Evolutionary conservation across 2,888 invertebrate genomes (phyloP), one percentile per base, ranked within the genome.

Genomic region (Serrognathus titanus): DNA sequence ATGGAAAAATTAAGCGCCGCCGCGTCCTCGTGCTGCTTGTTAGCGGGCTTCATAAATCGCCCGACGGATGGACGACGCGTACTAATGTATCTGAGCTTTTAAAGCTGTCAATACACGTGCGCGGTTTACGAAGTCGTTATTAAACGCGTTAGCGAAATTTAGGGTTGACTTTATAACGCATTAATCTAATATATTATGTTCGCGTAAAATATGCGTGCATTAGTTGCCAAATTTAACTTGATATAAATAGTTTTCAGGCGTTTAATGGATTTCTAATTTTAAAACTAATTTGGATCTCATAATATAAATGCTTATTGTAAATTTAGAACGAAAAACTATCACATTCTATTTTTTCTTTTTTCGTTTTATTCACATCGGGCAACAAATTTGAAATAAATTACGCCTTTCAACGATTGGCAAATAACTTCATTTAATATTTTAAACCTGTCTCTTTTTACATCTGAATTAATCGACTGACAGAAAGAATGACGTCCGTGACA

Each of bases 11-110:
- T 59, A 51, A 60, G 60, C 55, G 60, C 56, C 55, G 60, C 56
- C 58, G 55, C 51, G 57, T 60, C 55, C 59, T 55, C 60, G 55
- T 60, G 61, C 59, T 57, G 56, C 43, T 57, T 55, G 52, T 60
- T 61, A 57, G 57, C 51, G 46, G 56, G 50, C 53, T 61, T 52
- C 60, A 60, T 63, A 61, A 61, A 63, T 63, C 57, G 53, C 46
- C 20, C 36, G 52, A 48, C 37, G 48, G 48, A 57, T 51, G 48
- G 48, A 48, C 43, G 43, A 43, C 43, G 20, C 16, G 20, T 43
- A 13, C 43, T 11, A 11, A 43, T 11, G 43, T 20, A 13, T 16
- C 43, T 16, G 43, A 20, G 12, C 43, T 43, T 43, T 11, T 43
- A 43, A 43, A 43, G 43, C 43, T 43, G 43, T 43, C 43, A 16